These are phyloP conservation scores for Odontamblyopus rebecca DNA, from an alignment of 2,797 vertebrate species.

Conservation along the genomic window DNA sequence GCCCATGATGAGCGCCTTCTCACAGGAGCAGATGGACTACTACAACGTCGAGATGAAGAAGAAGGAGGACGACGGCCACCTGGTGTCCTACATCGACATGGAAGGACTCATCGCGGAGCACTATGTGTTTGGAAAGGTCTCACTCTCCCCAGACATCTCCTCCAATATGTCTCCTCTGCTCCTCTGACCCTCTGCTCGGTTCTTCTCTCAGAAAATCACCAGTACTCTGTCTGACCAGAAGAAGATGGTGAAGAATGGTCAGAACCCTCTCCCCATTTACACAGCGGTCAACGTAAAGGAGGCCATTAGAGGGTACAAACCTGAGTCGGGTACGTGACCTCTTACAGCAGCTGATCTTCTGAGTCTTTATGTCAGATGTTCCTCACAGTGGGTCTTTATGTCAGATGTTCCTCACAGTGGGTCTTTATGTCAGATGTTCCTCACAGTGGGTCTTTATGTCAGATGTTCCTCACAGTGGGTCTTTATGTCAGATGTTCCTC, in stretches of 20 bases:
- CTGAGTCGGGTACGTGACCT: constrained; percentile 36
- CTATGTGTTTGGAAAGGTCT: constrained; percentile 74
- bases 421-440: neutral
- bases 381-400: too few relatives aligned
- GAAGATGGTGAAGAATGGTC: constrained; percentile 77
- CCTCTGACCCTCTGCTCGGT: neutral
- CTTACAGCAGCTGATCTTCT: too few relatives aligned
- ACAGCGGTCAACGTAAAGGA: constrained; percentile 84
- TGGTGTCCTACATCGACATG: constrained; percentile 72
- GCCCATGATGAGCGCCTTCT: constrained; percentile 58
- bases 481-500: neutral
- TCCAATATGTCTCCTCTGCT: neutral
- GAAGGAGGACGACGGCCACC: constrained; percentile 68
- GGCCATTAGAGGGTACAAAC: neutral
- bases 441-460: constrained; percentile 73
- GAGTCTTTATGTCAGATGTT: neutral
- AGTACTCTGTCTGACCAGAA: constrained; percentile 83
- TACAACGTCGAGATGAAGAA: constrained; percentile 65
- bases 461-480: too few relatives aligned
- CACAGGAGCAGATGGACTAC: constrained; percentile 44
- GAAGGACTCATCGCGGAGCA: constrained; percentile 82
- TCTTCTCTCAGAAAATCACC: constrained; percentile 48
- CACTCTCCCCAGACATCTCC: neutral
- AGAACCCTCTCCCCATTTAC: constrained; percentile 88
- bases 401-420: neutral